A percentile compares a stretch with the other conserved stretches of the same genome.
phyloP scores from a whole-genome alignment of 1,140 invertebrate genomes.

The Leptoteleia sp. region DNA sequence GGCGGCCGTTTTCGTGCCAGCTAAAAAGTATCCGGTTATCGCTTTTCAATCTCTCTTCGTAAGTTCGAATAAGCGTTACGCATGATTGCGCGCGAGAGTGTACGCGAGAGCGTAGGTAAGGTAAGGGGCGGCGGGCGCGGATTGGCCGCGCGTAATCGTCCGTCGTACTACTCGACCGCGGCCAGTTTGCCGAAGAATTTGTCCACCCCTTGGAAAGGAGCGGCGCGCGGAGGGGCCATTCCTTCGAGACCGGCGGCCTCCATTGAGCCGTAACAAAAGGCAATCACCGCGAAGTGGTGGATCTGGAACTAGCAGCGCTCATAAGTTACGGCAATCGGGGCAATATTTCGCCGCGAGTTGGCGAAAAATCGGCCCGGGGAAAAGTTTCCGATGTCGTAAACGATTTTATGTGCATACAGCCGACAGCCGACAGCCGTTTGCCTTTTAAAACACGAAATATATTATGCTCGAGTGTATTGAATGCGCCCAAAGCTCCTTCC shows the following conservation, averaged over 20 bases:
- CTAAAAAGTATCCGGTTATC: constrained; percentile 63
- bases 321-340: constrained; percentile 75
- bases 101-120: too few species aligned
- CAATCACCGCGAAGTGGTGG: constrained; percentile 74
- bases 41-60: constrained; percentile 59
- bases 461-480: constrained; percentile 45
- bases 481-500: constrained; percentile 22
- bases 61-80: constrained; percentile 55
- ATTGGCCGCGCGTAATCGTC: constrained; percentile 62
- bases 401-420: constrained; percentile 56
- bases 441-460: constrained; percentile 61
- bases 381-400: constrained; percentile 55
- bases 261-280: constrained; percentile 77
- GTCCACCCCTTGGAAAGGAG: constrained; percentile 66
- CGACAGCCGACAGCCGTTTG: constrained; percentile 51
- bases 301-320: constrained; percentile 71
- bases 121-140: constrained; percentile 33
- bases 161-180: constrained; percentile 70
- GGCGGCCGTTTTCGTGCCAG: constrained; percentile 38
- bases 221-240: constrained; percentile 44
- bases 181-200: constrained; percentile 71
- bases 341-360: constrained; percentile 71
- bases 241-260: constrained; percentile 54
- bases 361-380: constrained; percentile 44
- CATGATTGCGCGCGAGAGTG: constrained; percentile 62